Evolutionary conservation across 1,140 invertebrate genomes (phyloP).

Genomic region (Drosophila seguyi): DNA sequence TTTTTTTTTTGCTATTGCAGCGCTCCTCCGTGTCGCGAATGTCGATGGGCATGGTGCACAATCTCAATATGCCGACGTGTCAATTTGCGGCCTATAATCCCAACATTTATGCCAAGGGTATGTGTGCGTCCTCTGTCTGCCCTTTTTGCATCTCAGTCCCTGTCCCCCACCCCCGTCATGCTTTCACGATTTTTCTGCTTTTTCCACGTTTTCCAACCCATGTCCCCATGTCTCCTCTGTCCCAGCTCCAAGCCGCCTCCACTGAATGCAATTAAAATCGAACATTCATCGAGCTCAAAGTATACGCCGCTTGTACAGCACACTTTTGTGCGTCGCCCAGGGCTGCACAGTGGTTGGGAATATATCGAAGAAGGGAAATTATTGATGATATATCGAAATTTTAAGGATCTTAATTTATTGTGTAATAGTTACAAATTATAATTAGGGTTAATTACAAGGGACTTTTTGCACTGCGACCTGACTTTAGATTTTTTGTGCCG

Average conservation of each 20-base stretch:
- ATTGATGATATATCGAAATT: not conserved
- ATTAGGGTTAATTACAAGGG: too few species aligned
- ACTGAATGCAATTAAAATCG: constrained; percentile 72
- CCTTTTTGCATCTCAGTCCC: not conserved
- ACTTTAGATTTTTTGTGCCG: too few species aligned
- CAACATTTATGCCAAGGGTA: constrained; percentile 82
- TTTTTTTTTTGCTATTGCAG: constrained; percentile 39
- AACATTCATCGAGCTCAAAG: constrained; percentile 54
- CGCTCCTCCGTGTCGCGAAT: constrained; percentile 81
- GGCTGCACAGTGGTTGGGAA: constrained; percentile 13
- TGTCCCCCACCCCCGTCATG: not conserved
- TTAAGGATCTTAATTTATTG: too few species aligned
- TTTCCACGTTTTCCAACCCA: not conserved
- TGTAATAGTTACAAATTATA: too few species aligned
- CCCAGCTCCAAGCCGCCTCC: not conserved
- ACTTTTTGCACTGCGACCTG: too few species aligned
- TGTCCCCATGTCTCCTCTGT: not conserved
- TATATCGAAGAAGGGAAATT: not conserved
- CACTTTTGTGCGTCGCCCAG: constrained; percentile 42
- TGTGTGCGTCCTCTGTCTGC: constrained; percentile 27
- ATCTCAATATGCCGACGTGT: constrained; percentile 84
- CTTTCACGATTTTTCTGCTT: not conserved
- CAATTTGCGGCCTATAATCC: constrained; percentile 84
- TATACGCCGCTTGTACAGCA: constrained; percentile 26
- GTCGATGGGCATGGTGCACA: constrained; percentile 84